Conservation (phyloP, 64 coral and sea anemone species). For the Astreopora myriophthalma region DNA sequence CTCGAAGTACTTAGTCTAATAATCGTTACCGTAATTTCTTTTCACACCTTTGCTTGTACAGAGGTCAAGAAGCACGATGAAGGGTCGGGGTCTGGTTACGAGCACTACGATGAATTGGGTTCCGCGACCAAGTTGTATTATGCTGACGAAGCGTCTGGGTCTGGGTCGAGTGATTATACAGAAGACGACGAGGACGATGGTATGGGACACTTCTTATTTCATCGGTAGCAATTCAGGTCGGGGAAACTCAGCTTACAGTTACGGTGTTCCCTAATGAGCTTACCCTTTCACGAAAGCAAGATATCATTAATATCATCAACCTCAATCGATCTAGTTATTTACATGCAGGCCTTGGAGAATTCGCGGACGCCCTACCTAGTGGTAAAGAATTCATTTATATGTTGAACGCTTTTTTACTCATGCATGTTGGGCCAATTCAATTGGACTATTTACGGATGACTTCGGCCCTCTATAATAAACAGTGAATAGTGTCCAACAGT, state of each 20-base stretch:
- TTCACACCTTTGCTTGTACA: neutral
- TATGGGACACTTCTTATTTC: neutral
- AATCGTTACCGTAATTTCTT: neutral
- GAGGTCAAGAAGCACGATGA: neutral
- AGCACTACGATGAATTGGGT: conserved; percentile 11
- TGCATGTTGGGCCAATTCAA: neutral
- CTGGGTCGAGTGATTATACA: neutral
- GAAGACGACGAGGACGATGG: conserved; percentile 15
- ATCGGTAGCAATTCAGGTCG: no score
- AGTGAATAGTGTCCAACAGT: no score
- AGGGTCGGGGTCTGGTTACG: neutral
- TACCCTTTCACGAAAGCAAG: no score
- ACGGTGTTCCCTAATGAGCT: no score
- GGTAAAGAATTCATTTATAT: no score
- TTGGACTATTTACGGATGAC: neutral
- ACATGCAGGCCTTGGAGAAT: no score
- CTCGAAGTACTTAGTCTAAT: neutral
- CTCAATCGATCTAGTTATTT: no score
- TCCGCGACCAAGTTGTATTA: conserved; percentile 28
- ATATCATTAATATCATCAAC: no score
- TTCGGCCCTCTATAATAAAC: no score
- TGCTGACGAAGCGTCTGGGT: conserved; percentile 33
- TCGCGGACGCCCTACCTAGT: no score
- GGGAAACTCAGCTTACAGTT: no score
- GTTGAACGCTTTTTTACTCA: no score